phyloP scores from a whole-genome alignment of 2,888 invertebrate genomes.

The Chymomyza procnemis region DNA sequence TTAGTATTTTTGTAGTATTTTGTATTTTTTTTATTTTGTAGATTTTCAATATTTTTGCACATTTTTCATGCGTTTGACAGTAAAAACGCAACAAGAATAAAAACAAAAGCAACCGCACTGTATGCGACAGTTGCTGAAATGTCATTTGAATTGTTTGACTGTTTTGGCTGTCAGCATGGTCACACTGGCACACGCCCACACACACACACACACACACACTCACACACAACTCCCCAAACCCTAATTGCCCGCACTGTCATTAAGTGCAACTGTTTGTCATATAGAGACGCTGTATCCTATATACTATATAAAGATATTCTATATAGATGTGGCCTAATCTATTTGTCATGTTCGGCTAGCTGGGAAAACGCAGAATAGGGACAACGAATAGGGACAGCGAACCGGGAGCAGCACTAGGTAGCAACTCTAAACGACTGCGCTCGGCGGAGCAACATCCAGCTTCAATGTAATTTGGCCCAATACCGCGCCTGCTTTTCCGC shows the following conservation, averaged over 20 bases:
- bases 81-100: conserved; percentile 5
- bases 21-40: conserved; percentile 12
- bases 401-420: conserved; percentile 10
- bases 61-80: conserved; percentile 69
- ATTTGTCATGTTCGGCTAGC: conserved; percentile 63
- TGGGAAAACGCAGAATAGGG: not conserved
- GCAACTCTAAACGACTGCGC: conserved; percentile 31
- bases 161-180: conserved; percentile 28
- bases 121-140: conserved; percentile 7
- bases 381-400: not conserved
- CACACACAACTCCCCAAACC: not conserved
- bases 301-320: not conserved
- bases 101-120: conserved; percentile 8
- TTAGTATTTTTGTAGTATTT: too few species aligned
- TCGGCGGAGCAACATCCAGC: conserved; percentile 43
- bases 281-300: conserved; percentile 12
- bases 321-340: conserved; percentile 49
- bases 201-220: not conserved
- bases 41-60: conserved; percentile 18
- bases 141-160: not conserved
- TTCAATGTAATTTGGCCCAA: conserved; percentile 66
- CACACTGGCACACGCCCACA: conserved; percentile 35
- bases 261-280: not conserved
- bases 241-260: not conserved
- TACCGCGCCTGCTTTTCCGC: conserved; percentile 22